Evolutionary conservation across 2,888 invertebrate species (phyloP), one percentile per base, ranked within the genome.

Genomic region (Patella depressa): DNA sequence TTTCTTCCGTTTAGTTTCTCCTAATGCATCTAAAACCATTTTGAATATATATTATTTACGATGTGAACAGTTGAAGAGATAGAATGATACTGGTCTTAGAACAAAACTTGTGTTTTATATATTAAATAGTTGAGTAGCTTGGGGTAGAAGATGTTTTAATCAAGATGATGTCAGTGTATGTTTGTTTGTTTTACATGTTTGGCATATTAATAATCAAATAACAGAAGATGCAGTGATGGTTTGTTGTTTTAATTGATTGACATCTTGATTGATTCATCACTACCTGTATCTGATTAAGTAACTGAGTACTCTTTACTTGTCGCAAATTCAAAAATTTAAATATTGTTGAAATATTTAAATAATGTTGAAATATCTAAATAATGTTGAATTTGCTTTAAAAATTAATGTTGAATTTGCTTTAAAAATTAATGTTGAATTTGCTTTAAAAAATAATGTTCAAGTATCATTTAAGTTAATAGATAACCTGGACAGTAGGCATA

Each of bases 131-230:
- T 65, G 65, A 24, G 65, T 65, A 65, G 65, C 65, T 65, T 65
- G 65, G 65, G 19, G 11, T 65, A 45, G 45, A 45, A 45, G 65
- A 65, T 24, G 24, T 65, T 65, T 65, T 65, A 65, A 65, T 65
- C 65, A 65, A 65, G 24, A 65, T 24, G 11, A 65, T 65, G 65
- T 24, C 65, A 65, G 65, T 24, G 65, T 24, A 14, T 65, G 24
- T 34, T 34, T 5, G 34, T 45, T 45, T 45, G 45, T 45, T 45
- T 45, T 45, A 45, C 19, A 65, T 65, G 65, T 65, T 65, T 65
- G 65, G 65, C 65, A 65, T 65, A 65, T 65, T 65, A 65, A 65
- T 65, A 65, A 65, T 65, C 65, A 65, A 65, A 65, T 19, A 65
- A 65, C 65, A 65, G 14, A 24, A 65, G 19, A 65, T 65, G 24